Percentiles rank a stretch among this genome's conserved stretches.
phyloP scores from a whole-genome alignment of 2,797 vertebrate species.

The Novumbra hubbsi region DNA sequence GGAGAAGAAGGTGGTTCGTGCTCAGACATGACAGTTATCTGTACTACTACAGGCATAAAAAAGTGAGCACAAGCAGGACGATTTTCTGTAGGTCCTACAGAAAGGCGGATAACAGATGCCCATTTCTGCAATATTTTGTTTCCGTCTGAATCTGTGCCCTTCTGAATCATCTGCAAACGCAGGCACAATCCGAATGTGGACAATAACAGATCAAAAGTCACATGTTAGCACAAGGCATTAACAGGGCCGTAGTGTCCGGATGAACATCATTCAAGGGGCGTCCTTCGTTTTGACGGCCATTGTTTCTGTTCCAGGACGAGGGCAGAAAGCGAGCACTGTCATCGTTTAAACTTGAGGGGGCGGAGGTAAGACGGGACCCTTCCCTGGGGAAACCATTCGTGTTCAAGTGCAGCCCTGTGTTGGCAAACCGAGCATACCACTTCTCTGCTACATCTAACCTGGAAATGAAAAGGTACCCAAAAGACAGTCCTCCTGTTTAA shows the following conservation, averaged over 20 bases:
- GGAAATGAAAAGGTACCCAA: conserved; percentile 86
- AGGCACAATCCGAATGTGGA: no score
- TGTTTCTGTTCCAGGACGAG: conserved; percentile 78
- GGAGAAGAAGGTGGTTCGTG: conserved; percentile 94
- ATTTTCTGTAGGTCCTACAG: neutral
- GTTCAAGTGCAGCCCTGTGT: conserved; percentile 82
- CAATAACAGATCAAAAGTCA: no score
- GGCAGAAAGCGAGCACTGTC: conserved; percentile 79
- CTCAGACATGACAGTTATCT: conserved; percentile 85
- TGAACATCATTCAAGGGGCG: neutral
- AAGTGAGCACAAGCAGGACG: conserved; percentile 68
- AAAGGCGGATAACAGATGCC: neutral
- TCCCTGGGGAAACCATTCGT: conserved; percentile 89
- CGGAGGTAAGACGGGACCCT: conserved; percentile 78
- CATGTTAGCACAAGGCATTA: no score
- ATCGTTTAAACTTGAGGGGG: conserved; percentile 83
- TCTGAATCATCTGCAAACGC: no score
- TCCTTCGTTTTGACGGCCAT: neutral
- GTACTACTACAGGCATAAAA: conserved; percentile 87
- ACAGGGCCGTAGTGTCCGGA: neutral
- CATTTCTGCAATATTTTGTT: no score
- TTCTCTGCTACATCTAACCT: conserved; percentile 88
- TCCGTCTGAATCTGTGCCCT: no score
- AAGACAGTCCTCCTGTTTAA: neutral
- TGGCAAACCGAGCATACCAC: conserved; percentile 76